Conservation (phyloP, 2,888 invertebrate genomes). For the Drosophila paucipuncta region DNA sequence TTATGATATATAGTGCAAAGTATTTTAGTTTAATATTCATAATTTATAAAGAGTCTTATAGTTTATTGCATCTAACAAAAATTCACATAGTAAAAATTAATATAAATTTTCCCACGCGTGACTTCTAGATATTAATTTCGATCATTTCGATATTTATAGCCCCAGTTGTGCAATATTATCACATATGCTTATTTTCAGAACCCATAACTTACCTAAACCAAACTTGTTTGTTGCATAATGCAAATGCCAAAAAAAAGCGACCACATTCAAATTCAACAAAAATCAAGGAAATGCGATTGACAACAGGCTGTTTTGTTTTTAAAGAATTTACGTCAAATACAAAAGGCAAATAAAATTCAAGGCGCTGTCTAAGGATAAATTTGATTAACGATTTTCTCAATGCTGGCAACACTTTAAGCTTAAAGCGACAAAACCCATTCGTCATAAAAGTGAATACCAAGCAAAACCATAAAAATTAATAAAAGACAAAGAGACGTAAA, state of each 20-base stretch:
- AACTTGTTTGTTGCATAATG: neutral
- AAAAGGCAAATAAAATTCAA: conserved; percentile 60
- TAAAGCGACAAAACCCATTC: conserved; percentile 28
- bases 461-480: neutral
- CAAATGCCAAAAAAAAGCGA: conserved; percentile 8
- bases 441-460: conserved; percentile 42
- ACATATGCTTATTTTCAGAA: conserved; percentile 2
- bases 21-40: neutral
- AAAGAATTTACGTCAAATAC: conserved; percentile 53
- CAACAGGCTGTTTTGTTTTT: conserved; percentile 13
- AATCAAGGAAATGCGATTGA: conserved; percentile 41
- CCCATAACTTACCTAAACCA: neutral
- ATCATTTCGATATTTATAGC: neutral
- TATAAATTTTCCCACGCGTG: conserved; percentile 19
- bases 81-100: neutral
- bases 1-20: neutral
- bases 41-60: neutral
- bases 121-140: conserved; percentile 4
- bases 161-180: neutral
- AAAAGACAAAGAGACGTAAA: neutral
- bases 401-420: conserved; percentile 19
- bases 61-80: conserved; percentile 20
- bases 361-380: conserved; percentile 55
- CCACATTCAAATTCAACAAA: conserved; percentile 2
- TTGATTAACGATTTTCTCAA: conserved; percentile 48